Evolutionary conservation across 2,113 vertebrate species (phyloP).

Genomic region (Hippocampus zosterae): DNA sequence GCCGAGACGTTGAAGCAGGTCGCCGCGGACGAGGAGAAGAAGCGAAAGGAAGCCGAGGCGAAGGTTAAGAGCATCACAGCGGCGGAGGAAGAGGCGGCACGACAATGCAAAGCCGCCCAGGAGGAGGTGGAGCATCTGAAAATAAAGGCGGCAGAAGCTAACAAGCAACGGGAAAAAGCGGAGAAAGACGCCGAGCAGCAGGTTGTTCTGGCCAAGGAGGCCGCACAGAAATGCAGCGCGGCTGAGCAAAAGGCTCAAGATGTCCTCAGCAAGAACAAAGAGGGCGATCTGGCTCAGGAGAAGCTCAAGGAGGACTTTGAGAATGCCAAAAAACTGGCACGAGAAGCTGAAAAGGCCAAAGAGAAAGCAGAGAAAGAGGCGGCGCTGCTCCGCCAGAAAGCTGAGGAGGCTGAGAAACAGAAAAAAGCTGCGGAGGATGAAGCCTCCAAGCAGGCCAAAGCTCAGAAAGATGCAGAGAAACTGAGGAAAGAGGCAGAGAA

Average conservation of each 20-base stretch:
- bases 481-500: conserved; percentile 84
- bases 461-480: conserved; percentile 81
- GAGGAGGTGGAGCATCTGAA: conserved; percentile 87
- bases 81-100: conserved; percentile 84
- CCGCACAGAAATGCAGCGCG: conserved; percentile 78
- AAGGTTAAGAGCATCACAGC: conserved; percentile 83
- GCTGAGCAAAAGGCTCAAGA: conserved; percentile 85
- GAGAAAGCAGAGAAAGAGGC: conserved; percentile 83
- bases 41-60: conserved; percentile 85
- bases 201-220: conserved; percentile 83
- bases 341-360: conserved; percentile 82
- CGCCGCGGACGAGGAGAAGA: conserved; percentile 82
- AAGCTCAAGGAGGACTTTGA: conserved; percentile 81
- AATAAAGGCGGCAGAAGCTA: conserved; percentile 81
- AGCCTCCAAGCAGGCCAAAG: conserved; percentile 76
- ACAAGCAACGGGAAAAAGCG: conserved; percentile 80
- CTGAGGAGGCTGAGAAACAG: conserved; percentile 84
- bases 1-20: conserved; percentile 80
- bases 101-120: conserved; percentile 82
- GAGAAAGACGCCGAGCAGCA: conserved; percentile 86
- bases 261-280: conserved; percentile 82
- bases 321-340: conserved; percentile 73
- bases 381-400: conserved; percentile 75
- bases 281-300: conserved; percentile 81
- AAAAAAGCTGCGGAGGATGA: conserved; percentile 84